phyloP scores from a whole-genome alignment of 2,888 invertebrate species.

The Antitype chi region DNA sequence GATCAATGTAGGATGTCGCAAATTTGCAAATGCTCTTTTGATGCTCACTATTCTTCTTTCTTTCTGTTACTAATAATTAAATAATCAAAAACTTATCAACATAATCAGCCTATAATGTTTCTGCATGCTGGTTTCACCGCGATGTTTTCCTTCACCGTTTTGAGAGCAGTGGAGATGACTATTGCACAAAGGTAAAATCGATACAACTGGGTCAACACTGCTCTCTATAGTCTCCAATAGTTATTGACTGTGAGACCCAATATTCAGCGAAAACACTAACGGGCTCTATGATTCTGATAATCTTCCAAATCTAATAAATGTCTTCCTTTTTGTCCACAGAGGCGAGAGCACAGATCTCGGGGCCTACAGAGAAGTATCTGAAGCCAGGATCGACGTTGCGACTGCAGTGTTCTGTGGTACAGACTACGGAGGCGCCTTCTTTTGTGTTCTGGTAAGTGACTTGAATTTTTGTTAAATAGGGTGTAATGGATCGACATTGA shows the following conservation, averaged over 20 bases:
- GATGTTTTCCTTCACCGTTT: not conserved
- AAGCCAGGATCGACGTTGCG: conserved; percentile 96
- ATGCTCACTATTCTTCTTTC: not conserved
- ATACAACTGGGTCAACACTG: not conserved
- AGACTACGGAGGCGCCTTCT: conserved; percentile 95
- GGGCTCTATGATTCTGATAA: not conserved
- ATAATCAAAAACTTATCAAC: not conserved
- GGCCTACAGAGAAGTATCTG: conserved; percentile 96
- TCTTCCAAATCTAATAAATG: not conserved
- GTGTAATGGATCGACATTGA: no score
- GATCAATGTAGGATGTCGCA: not conserved
- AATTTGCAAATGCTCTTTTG: not conserved
- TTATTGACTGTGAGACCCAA: not conserved
- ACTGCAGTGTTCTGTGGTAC: conserved; percentile 95
- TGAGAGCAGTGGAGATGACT: no score
- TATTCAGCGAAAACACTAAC: not conserved
- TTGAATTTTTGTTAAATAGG: not conserved
- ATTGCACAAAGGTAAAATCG: not conserved
- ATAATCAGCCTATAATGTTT: not conserved
- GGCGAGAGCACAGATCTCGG: conserved; percentile 96
- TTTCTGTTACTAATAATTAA: not conserved
- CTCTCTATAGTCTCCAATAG: not conserved
- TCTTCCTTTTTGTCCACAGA: conserved; percentile 87
- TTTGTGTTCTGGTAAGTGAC: conserved; percentile 94
- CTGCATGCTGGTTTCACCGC: not conserved